Conservation (phyloP, 2,113 vertebrate species). For the Eurypyga helias region DNA sequence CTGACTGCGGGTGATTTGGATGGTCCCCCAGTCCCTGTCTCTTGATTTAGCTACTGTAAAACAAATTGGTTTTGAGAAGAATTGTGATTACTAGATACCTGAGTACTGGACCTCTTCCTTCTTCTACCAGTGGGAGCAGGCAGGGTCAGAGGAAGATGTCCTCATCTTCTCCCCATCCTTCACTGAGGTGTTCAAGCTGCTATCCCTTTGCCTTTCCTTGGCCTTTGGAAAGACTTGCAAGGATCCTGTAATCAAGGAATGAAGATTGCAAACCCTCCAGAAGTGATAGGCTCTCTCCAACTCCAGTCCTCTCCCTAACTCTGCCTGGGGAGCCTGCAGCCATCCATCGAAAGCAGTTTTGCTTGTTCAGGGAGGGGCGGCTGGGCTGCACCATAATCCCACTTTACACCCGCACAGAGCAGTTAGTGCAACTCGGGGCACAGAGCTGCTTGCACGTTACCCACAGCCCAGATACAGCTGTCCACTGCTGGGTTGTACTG, state of each 20-base stretch:
- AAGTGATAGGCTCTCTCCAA: fast-evolving
- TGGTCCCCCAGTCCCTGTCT: neutral
- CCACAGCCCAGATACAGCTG: neutral
- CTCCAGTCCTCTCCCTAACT: fast-evolving
- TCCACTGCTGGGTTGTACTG: neutral
- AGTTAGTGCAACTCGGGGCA: neutral
- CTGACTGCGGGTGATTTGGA: neutral
- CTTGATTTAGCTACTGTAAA: neutral
- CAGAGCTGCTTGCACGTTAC: neutral
- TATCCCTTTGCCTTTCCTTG: neutral
- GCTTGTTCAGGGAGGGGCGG: neutral
- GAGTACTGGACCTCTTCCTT: neutral
- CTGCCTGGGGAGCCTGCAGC: neutral
- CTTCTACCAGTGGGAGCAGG: neutral
- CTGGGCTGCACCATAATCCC: neutral
- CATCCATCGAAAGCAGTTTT: fast-evolving
- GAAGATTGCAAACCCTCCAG: neutral
- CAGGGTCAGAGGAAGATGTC: neutral
- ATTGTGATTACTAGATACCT: neutral
- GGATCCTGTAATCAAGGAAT: neutral
- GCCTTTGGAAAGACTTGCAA: neutral
- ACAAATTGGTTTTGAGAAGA: neutral
- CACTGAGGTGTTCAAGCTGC: neutral
- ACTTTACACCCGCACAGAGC: neutral
- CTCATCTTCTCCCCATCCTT: neutral